Percentiles rank a stretch among this genome's conserved stretches.
Evolutionary conservation across 2,113 vertebrate genomes (phyloP).

Genomic region (Ursus arctos): DNA sequence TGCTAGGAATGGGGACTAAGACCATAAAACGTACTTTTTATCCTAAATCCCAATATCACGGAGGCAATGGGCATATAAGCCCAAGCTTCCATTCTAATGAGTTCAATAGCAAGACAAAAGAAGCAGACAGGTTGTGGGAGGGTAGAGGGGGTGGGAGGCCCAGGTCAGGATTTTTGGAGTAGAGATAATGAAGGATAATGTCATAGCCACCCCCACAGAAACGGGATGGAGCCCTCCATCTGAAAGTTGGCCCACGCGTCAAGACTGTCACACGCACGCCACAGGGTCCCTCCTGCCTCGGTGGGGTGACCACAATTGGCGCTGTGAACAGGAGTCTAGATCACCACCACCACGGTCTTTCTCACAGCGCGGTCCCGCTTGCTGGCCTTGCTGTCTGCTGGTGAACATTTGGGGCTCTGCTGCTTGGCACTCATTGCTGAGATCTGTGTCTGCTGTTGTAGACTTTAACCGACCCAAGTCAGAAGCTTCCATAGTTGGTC

Average conservation of each 20-base stretch:
- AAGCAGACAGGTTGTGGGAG: not conserved
- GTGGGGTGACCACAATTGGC: not conserved
- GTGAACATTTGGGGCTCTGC: not conserved
- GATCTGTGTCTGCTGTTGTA: not conserved
- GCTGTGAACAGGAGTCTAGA: too few relatives aligned
- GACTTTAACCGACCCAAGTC: not conserved
- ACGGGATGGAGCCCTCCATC: not conserved
- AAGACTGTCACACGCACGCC: rapidly evolving
- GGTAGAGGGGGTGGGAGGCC: not conserved
- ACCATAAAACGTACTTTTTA: not conserved
- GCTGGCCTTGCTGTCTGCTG: not conserved
- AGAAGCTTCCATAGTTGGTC: not conserved
- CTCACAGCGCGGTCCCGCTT: rapidly evolving
- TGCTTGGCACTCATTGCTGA: not conserved
- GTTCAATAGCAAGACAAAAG: not conserved
- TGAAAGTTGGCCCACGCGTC: not conserved
- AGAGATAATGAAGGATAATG: not conserved
- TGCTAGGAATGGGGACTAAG: not conserved
- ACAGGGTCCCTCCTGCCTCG: not conserved
- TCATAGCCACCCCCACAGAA: not conserved
- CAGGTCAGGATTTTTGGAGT: not conserved
- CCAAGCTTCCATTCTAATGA: not conserved
- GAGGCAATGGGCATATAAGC: too few relatives aligned
- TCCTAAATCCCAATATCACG: not conserved
- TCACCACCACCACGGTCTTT: not conserved